Percentiles rank a stretch among this genome's conserved stretches.
These are phyloP conservation scores for Eupeodes corollae DNA, from an alignment of 1,140 invertebrate species.

Conservation along the genomic window DNA sequence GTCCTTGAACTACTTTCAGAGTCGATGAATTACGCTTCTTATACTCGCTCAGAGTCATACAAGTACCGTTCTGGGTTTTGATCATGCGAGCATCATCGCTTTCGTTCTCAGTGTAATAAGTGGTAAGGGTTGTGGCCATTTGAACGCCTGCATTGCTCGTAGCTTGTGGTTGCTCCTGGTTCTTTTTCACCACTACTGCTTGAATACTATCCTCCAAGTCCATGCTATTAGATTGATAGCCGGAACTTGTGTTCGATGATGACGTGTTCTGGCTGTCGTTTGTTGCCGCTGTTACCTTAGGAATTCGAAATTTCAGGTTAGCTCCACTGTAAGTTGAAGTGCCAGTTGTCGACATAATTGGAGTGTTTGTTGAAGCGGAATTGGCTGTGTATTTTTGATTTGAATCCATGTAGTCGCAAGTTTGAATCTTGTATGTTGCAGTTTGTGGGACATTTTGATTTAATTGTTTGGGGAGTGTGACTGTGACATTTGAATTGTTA, in stretches of 20 bases:
- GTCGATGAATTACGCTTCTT: constrained; percentile 22
- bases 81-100: constrained; percentile 12
- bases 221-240: constrained; percentile 12
- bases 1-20: constrained; percentile 9
- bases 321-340: not conserved
- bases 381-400: not conserved
- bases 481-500: no score
- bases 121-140: constrained; percentile 20
- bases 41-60: constrained; percentile 25
- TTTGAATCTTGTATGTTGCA: no score
- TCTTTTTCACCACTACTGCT: constrained; percentile 29
- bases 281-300: not conserved
- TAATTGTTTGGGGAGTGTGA: no score
- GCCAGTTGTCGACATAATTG: not conserved
- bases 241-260: constrained; percentile 15
- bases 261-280: constrained; percentile 1
- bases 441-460: no score
- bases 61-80: constrained; percentile 17
- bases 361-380: not conserved
- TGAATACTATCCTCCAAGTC: constrained; percentile 32
- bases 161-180: constrained; percentile 28
- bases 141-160: constrained; percentile 10
- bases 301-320: not conserved
- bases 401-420: no score
- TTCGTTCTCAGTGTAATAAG: constrained; percentile 17